Evolutionary conservation across 2,797 vertebrate species (phyloP), one percentile per base, ranked within the genome.

Genomic region (Mormyrops attenuatus): DNA sequence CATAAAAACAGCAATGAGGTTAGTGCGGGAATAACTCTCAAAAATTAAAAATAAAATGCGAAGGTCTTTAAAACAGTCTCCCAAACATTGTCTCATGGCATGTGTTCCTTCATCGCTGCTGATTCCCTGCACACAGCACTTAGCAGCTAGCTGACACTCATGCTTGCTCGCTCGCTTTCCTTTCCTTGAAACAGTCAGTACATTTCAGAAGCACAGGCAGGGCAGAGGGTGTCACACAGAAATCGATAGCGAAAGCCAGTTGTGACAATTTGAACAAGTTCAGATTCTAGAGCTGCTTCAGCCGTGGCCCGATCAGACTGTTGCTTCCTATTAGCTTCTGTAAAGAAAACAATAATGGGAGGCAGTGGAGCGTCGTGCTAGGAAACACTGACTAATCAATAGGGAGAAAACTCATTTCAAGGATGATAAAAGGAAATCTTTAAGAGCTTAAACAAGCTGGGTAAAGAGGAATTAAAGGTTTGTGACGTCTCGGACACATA

Each of bases 391-490:
- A 87, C 60, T 73, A 89, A 87, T 89, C 89, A 89, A 89, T 89
- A 87, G 60, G 47, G 84, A 66, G 47, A 73, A 86, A 89, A 89
- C 60, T 89, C 85, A 89, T 89, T 89, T 89, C 89, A 89, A 89
- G 85, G 60, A 89, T 73, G 84, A 87, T 89, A 89, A 89, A 89
- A 89, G 89, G 89, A 89, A 89, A 73, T 89, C 89, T 87, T 89
- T 89, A 87, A 87, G 38, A 87, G 84, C 60, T 73, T 89, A 87
- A 87, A 87, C 84, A 87, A 60, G 57, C 89, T 22, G 26, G 84
- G 57, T 55, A 87, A 89, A 89, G 41, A 86, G 53, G 49, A 89
- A 89, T 73, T 85, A 86, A 85, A 63, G 60, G 89, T 52, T 89
- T 41, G 41, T 52, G 22, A 52, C 50, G 60, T 73, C 82, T 66